Evolutionary conservation across 2,888 invertebrate species (phyloP), one percentile per base, ranked within the genome.

Genomic region (Alloscopus bannaensis): DNA sequence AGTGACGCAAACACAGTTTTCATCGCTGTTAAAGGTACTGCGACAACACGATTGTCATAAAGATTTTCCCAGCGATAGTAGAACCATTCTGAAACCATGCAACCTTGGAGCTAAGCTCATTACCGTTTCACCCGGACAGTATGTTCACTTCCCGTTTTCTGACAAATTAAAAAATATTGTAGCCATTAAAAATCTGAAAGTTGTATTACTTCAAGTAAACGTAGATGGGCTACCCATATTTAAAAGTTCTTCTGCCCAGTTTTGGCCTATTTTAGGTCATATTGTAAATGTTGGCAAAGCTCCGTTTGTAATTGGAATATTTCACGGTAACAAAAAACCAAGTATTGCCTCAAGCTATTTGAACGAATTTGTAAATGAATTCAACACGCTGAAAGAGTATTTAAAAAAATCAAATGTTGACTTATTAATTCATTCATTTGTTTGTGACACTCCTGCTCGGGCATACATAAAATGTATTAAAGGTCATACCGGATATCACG

Each of bases 371-470:
- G 55, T 72, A n/a, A 11, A 40, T 4, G 72, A 72, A 52, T 29
- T 59, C 16, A 57, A 55, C 13, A 16, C 1, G 2, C 18, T 52
- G 6, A 24, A 36, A 22, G 20, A 28, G 16, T 13, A 28, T 18
- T 50, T 31, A 8, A 20, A n/a, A 62, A 16, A 36, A 11, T 3
- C 1, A 24, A 1, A 22, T 28, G 26, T n/a, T 69, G 11, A 24
- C 42, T 24, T 24, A n/a, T n/a, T n/a, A n/a, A n/a, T n/a, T n/a
- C n/a, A n/a, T n/a, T n/a, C 29, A 4, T 20, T 75, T 29, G 40
- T 76, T 26, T 66, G 68, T 22, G 76, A 76, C 31, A 68, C 76
- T 0, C 76, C 76, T 20, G 76, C 76, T 1, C 4, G 36, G 1
- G 52, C 62, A 24, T 76, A 47, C 22, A 60, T 76, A 1, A 42